Base-by-base conservation (phyloP, 2,113 vertebrate species). In the Cryptotis parvus region DNA sequence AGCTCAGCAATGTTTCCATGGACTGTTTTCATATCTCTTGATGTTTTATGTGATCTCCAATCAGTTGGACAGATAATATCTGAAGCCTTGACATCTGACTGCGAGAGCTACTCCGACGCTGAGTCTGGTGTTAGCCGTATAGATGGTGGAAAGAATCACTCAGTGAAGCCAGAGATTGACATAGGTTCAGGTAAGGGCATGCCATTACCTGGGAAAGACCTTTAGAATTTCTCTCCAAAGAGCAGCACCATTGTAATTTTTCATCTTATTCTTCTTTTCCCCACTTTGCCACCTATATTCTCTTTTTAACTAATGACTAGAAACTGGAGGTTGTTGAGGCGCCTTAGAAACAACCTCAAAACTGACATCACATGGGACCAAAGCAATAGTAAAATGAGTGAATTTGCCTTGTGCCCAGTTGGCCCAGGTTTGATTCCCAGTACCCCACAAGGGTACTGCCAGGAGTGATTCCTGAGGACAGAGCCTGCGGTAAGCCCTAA, bases 61-160 rank as follows among this genome's bases (percentile, higher is more conserved):
- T 98, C 97, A 96, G 98, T 98, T 79, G 98, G 98, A 97, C 97
- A 98, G 92, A 98, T 98, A 95, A 97, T 97, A 79, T 97, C 96
- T 29, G 98, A 97, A 41, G 97, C 97, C 49, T 94, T 97, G 76
- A 94, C 96, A 92, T 95, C 96, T 4, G 93, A 95, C 91, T 79
- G 85, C 16, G 94, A 84, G 15, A 89, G 95, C 92, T 95, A 95
- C 92, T 97, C 97, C 45, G 97, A 98, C 49, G 97, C 98, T 3
- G 97, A 98, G 75, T 84, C 98, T 84, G 98, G 96, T 70, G 97
- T 97, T 96, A 97, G 96, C 80, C 96, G 94, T 52, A 94, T 97
- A 1, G 97, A 97, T 6, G 98, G 98, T 14, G 97, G 97, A 29
- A 97, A 98, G 31, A 97, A 97, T 31, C 95, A 93, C 0, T 8